phyloP scores from a whole-genome alignment of 2,113 vertebrate species.

The Platysternon megacephalum region DNA sequence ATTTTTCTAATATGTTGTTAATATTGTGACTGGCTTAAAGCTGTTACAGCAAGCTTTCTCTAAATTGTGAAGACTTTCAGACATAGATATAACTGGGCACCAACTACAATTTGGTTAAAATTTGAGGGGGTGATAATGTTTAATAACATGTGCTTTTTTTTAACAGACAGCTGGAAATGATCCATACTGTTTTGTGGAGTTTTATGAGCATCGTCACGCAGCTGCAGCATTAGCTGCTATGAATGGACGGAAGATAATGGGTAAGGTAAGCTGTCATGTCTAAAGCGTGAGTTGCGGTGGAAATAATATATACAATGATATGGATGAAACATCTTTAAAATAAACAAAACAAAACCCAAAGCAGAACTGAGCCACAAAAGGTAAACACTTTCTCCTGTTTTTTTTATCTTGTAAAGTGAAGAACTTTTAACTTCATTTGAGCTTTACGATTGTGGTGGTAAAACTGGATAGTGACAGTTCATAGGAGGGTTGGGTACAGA shows the following conservation, averaged over 20 bases:
- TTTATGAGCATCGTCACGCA: constrained; percentile 97
- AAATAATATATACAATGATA: background rate
- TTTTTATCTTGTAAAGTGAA: constrained; percentile 11
- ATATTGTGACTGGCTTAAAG: rapidly evolving
- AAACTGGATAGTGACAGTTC: rapidly evolving
- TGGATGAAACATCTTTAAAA: background rate
- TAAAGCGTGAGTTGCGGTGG: constrained; percentile 82
- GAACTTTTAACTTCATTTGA: background rate
- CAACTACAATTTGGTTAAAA: background rate
- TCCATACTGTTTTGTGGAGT: constrained; percentile 99
- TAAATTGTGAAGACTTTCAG: background rate
- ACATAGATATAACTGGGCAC: background rate
- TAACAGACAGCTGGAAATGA: constrained; percentile 95
- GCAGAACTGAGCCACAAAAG: background rate
- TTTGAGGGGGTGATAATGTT: no score
- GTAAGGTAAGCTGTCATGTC: constrained; percentile 95
- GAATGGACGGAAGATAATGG: constrained; percentile 99
- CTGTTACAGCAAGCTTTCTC: rapidly evolving
- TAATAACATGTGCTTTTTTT: background rate
- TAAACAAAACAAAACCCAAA: rapidly evolving
- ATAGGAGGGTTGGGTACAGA: no score
- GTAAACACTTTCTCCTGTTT: rapidly evolving
- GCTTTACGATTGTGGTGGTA: background rate
- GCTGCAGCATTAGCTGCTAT: constrained; percentile 97
- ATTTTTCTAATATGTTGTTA: rapidly evolving